Conservation (phyloP, 2,888 invertebrate species). For the Branchipolynoe longqiensis region DNA sequence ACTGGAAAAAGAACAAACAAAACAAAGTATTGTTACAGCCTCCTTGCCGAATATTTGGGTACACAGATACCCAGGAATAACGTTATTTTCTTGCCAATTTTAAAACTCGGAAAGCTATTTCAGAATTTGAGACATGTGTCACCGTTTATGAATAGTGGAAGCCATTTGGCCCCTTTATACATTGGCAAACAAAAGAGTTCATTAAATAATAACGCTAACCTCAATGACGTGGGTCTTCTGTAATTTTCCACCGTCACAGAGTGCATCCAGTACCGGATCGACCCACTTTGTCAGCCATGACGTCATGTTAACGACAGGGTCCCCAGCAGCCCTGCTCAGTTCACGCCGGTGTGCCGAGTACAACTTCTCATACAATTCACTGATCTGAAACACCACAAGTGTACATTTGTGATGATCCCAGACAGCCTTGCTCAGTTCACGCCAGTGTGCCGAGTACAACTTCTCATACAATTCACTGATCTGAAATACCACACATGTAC, state of each 20-base stretch:
- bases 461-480: conserved; percentile 84
- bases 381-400: conserved; percentile 80
- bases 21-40: neutral
- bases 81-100: no score
- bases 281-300: conserved; percentile 84
- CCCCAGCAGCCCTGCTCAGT: conserved; percentile 65
- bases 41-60: no score
- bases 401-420: no score
- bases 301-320: conserved; percentile 77
- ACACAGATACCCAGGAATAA: no score
- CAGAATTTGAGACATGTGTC: no score
- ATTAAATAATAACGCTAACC: no score
- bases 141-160: no score
- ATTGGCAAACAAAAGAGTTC: no score
- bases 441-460: conserved; percentile 83
- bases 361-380: conserved; percentile 84
- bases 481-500: no score
- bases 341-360: conserved; percentile 82
- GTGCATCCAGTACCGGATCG: conserved; percentile 76
- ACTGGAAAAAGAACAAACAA: conserved; percentile 70
- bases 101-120: no score
- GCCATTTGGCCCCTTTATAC: no score
- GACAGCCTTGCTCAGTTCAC: conserved; percentile 46
- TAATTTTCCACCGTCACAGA: conserved; percentile 71
- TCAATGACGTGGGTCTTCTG: conserved; percentile 76